Percentiles rank a stretch among this genome's conserved stretches.
Conservation (phyloP, 2,797 vertebrate species). For the Tarsius wallacei region DNA sequence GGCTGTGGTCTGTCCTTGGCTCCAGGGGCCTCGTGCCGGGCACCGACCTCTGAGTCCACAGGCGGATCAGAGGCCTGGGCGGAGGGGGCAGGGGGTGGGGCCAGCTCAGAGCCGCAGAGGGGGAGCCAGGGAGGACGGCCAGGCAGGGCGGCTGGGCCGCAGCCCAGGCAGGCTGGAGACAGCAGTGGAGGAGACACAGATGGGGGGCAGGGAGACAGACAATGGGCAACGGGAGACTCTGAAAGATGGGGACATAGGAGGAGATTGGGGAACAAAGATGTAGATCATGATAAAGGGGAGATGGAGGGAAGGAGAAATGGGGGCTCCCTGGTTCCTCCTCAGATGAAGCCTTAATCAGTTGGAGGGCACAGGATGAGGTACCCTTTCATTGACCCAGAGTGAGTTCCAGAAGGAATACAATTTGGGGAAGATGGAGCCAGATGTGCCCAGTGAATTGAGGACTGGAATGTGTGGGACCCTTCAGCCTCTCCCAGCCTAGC, state of each 20-base stretch:
- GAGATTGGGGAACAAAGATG: no score
- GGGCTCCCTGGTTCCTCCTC: not conserved
- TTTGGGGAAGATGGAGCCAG: not conserved
- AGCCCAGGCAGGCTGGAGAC: constrained; percentile 76
- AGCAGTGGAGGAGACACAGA: not conserved
- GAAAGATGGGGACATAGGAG: not conserved
- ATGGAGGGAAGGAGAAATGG: rapidly evolving
- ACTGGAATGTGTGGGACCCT: rapidly evolving
- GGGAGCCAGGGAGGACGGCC: constrained; percentile 82
- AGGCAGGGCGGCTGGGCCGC: constrained; percentile 72
- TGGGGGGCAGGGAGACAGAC: not conserved
- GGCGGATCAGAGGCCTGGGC: constrained; percentile 76
- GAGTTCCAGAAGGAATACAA: not conserved
- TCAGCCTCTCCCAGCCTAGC: constrained; percentile 68
- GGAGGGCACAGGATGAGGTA: not conserved
- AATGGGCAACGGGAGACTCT: rapidly evolving
- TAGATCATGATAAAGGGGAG: no score
- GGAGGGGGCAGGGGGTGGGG: constrained; percentile 67
- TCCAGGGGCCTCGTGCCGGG: constrained; percentile 42
- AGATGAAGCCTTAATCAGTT: not conserved
- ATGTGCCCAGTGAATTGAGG: not conserved
- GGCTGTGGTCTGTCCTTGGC: not conserved
- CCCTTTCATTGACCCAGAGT: not conserved
- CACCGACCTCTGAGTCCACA: constrained; percentile 33
- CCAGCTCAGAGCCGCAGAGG: constrained; percentile 78